These are phyloP conservation scores for Accipiter minullus DNA, from an alignment of 2,797 vertebrate genomes.

Conservation along the genomic window DNA sequence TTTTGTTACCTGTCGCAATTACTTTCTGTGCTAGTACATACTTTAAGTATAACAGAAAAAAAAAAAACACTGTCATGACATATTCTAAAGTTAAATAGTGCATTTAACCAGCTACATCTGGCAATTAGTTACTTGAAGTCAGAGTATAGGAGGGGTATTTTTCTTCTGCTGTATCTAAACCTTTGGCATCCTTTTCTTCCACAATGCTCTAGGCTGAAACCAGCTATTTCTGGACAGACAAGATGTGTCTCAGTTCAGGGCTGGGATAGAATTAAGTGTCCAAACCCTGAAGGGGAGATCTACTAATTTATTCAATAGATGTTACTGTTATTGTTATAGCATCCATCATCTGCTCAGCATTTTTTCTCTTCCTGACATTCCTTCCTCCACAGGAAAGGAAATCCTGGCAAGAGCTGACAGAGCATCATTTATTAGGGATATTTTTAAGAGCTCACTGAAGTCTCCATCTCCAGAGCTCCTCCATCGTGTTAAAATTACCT, in stretches of 20 bases:
- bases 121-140: neutral
- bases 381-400: neutral
- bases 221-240: neutral
- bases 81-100: neutral
- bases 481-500: neutral
- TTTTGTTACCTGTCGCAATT: neutral
- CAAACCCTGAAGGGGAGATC: neutral
- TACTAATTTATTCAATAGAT: neutral
- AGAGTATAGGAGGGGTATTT: neutral
- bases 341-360: neutral
- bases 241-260: neutral
- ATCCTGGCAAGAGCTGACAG: neutral
- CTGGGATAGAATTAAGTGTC: neutral
- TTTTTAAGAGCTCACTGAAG: neutral
- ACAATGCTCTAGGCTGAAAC: neutral
- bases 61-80: neutral
- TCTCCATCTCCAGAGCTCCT: neutral
- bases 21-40: neutral
- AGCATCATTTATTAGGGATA: neutral
- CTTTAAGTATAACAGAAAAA: neutral
- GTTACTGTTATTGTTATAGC: neutral
- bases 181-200: neutral
- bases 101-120: neutral
- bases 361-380: neutral
- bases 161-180: neutral